Conservation (phyloP, 2,797 vertebrate species). For the Salarias fasciatus region DNA sequence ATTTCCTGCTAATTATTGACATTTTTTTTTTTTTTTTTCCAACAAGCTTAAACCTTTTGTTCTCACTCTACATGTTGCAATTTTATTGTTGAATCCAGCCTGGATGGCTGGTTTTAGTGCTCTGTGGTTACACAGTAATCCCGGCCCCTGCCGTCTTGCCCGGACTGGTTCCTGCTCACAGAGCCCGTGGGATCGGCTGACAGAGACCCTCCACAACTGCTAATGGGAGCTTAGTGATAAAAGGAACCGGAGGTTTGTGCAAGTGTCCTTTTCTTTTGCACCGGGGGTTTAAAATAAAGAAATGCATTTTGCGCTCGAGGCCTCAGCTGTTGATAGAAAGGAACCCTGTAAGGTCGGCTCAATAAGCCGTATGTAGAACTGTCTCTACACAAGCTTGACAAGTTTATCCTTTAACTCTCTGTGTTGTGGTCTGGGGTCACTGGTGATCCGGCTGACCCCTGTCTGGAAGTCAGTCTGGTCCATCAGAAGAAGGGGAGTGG, state of each 20-base stretch:
- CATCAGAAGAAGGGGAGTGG: background rate
- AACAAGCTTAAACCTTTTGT: background rate
- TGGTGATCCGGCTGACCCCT: slow-evolving; percentile 27
- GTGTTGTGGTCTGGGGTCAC: slow-evolving; percentile 25
- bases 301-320: slow-evolving; percentile 10
- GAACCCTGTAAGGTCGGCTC: slow-evolving; percentile 4
- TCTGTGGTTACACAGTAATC: slow-evolving; percentile 65
- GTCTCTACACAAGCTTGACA: slow-evolving; percentile 40
- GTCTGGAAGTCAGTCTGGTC: slow-evolving; percentile 35
- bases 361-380: slow-evolving; percentile 14
- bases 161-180: slow-evolving; percentile 64
- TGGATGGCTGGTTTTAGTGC: slow-evolving; percentile 32
- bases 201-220: slow-evolving; percentile 66
- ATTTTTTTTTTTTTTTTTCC: background rate
- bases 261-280: slow-evolving; percentile 29
- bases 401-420: slow-evolving; percentile 37
- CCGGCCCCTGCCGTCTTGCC: slow-evolving; percentile 63
- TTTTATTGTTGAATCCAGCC: slow-evolving; percentile 45
- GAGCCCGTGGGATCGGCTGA: slow-evolving; percentile 55
- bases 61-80: slow-evolving; percentile 36
- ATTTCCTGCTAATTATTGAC: background rate
- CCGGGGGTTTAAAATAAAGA: slow-evolving; percentile 40
- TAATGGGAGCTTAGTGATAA: slow-evolving; percentile 61
- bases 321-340: slow-evolving; percentile 44
- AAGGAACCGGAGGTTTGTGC: slow-evolving; percentile 46